These are phyloP conservation scores for Plecturocebus donacophilus DNA, from an alignment of 2,113 vertebrate species.

Conservation along the genomic window DNA sequence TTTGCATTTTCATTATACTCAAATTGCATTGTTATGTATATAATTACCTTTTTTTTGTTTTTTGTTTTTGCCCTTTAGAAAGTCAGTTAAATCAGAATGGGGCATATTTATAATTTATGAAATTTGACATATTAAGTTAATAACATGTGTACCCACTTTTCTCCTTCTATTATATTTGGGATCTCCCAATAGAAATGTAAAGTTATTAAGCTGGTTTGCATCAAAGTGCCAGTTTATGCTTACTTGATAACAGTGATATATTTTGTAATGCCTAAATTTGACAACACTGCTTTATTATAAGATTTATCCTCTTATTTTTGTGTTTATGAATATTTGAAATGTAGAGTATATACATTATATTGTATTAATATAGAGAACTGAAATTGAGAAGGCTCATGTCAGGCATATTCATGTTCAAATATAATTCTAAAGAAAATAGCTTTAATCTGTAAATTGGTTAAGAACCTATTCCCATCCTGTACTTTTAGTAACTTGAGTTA, in stretches of 20 bases:
- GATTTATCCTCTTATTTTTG: conserved; percentile 32
- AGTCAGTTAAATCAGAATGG: conserved; percentile 59
- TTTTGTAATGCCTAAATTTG: conserved; percentile 48
- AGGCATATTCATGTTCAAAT: conserved; percentile 32
- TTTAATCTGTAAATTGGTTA: not conserved
- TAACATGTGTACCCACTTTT: conserved; percentile 56
- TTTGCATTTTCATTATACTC: conserved; percentile 22
- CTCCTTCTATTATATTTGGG: conserved; percentile 64
- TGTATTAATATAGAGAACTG: not conserved
- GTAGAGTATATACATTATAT: not conserved
- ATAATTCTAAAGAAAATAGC: conserved; percentile 44
- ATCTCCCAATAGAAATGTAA: conserved; percentile 51
- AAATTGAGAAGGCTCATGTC: conserved; percentile 10
- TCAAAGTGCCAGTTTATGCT: conserved; percentile 41
- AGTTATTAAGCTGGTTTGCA: conserved; percentile 31
- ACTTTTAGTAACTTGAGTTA: conserved; percentile 16
- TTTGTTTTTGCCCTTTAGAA: conserved; percentile 46
- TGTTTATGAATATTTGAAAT: conserved; percentile 48
- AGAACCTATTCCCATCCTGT: not conserved
- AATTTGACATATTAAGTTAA: conserved; percentile 57
- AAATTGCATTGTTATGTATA: conserved; percentile 21
- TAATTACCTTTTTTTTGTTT: conserved; percentile 44
- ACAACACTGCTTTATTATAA: not conserved
- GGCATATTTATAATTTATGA: conserved; percentile 60
- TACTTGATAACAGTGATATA: not conserved